Evolutionary conservation across 1,140 invertebrate genomes (phyloP).

Genomic region (Euglossa dilemma): DNA sequence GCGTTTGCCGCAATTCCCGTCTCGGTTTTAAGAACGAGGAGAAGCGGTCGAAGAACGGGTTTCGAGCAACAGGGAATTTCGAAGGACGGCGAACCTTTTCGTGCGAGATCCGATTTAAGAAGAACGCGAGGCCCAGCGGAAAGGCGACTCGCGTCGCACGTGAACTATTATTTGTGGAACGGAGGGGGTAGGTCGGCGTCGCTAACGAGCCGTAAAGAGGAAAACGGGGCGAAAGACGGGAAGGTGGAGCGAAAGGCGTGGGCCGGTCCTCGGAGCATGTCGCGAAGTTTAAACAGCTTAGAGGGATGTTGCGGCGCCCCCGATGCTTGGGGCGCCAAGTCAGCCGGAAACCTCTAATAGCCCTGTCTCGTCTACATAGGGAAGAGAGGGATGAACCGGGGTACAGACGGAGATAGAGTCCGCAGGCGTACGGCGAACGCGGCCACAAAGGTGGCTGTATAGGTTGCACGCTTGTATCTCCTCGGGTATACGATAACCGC

Average conservation of each 20-base stretch:
- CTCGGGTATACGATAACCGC: conserved; percentile 67
- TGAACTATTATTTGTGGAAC: conserved; percentile 16
- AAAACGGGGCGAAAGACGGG: conserved; percentile 71
- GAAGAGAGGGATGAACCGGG: conserved; percentile 31
- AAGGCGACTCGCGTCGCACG: conserved; percentile 40
- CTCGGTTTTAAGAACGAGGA: no score
- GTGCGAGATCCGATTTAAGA: background rate
- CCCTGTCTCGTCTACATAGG: conserved; percentile 57
- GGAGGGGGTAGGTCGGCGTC: conserved; percentile 43
- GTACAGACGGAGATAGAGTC: conserved; percentile 39
- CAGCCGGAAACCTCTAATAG: conserved; percentile 80
- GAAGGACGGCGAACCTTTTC: no score
- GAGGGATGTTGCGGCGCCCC: conserved; percentile 75
- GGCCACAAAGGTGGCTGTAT: conserved; percentile 62
- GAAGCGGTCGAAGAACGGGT: no score
- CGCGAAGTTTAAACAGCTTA: conserved; percentile 78
- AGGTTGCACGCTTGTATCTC: conserved; percentile 62
- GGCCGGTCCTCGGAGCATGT: conserved; percentile 62
- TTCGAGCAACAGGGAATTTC: background rate
- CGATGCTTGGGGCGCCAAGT: conserved; percentile 73
- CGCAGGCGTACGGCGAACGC: conserved; percentile 32
- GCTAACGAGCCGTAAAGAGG: conserved; percentile 71
- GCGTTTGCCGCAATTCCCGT: background rate
- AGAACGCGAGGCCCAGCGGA: conserved; percentile 2
- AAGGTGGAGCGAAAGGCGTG: conserved; percentile 13